These are phyloP conservation scores for Tiphia femorata DNA, from an alignment of 2,888 invertebrate genomes.

Conservation along the genomic window DNA sequence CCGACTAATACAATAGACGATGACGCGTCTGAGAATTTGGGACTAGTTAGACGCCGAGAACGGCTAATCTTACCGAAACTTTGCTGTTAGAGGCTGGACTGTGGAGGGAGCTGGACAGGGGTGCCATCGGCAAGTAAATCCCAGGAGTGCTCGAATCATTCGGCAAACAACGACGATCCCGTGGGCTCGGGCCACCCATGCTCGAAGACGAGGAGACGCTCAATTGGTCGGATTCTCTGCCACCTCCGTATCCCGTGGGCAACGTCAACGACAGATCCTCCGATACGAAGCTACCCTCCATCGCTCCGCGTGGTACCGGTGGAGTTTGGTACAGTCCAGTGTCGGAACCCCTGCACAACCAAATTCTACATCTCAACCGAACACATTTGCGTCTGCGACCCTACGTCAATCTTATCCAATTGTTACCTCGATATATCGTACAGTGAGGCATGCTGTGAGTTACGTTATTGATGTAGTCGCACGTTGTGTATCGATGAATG, in stretches of 20 bases:
- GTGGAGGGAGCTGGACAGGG: conserved; percentile 70
- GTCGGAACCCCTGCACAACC: conserved; percentile 71
- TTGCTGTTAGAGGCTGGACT: conserved; percentile 75
- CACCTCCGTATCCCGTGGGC: conserved; percentile 64
- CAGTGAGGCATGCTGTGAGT: too few species aligned
- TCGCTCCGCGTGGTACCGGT: conserved; percentile 72
- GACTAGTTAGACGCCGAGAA: too few species aligned
- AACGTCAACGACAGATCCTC: conserved; percentile 71
- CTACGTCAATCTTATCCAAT: too few species aligned
- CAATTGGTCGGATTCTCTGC: conserved; percentile 74
- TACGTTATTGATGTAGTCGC: too few species aligned
- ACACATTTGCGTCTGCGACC: too few species aligned
- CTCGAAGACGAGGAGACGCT: conserved; percentile 76
- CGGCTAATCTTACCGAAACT: conserved; percentile 72
- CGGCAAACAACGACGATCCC: conserved; percentile 70
- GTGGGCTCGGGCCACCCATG: conserved; percentile 71
- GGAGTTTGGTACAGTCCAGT: conserved; percentile 73
- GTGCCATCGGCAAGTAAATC: conserved; percentile 75
- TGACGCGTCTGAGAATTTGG: too few species aligned
- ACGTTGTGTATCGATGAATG: too few species aligned
- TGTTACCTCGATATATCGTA: too few species aligned
- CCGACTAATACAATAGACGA: conserved; percentile 28
- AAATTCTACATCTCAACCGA: too few species aligned
- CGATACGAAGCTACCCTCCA: conserved; percentile 73
- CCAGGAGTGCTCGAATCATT: conserved; percentile 66